These are phyloP conservation scores for Brachymystax lenok DNA, from an alignment of 2,797 vertebrate species.

Conservation along the genomic window DNA sequence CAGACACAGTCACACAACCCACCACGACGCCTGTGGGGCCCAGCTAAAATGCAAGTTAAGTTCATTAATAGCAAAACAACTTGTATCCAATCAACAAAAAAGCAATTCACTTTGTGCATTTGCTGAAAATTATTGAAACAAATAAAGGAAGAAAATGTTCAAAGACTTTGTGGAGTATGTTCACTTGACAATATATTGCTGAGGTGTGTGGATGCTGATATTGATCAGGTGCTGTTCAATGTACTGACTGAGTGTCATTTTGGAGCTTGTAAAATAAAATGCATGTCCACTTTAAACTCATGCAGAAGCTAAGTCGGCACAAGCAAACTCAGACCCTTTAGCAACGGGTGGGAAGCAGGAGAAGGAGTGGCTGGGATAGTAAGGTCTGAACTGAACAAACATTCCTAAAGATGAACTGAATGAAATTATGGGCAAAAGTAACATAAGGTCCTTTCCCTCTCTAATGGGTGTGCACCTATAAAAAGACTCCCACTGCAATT, in stretches of 20 bases:
- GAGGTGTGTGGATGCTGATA: background rate
- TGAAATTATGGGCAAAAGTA: conserved; percentile 2
- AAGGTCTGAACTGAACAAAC: background rate
- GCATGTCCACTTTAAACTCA: background rate
- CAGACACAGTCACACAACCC: conserved; percentile 85
- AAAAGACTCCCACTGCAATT: background rate
- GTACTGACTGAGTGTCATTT: background rate
- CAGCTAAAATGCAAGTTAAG: conserved; percentile 89
- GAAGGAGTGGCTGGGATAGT: background rate
- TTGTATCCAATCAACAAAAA: conserved; percentile 83
- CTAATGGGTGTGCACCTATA: background rate
- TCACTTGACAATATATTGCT: background rate
- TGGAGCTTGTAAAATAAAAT: conserved; percentile 6
- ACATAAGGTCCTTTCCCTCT: background rate
- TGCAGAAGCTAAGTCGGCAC: background rate
- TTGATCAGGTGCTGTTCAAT: background rate
- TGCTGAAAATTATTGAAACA: conserved; percentile 1
- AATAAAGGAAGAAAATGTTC: background rate
- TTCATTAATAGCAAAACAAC: conserved; percentile 87
- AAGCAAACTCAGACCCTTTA: background rate
- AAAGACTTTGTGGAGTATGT: background rate
- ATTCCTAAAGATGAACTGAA: background rate
- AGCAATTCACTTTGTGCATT: conserved; percentile 69
- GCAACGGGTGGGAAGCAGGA: background rate
- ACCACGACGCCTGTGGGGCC: conserved; percentile 84